A percentile compares a stretch with the other conserved stretches of the same genome.
Evolutionary conservation across 2,113 vertebrate genomes (phyloP).

Genomic region (Genyomyrus donnyi): DNA sequence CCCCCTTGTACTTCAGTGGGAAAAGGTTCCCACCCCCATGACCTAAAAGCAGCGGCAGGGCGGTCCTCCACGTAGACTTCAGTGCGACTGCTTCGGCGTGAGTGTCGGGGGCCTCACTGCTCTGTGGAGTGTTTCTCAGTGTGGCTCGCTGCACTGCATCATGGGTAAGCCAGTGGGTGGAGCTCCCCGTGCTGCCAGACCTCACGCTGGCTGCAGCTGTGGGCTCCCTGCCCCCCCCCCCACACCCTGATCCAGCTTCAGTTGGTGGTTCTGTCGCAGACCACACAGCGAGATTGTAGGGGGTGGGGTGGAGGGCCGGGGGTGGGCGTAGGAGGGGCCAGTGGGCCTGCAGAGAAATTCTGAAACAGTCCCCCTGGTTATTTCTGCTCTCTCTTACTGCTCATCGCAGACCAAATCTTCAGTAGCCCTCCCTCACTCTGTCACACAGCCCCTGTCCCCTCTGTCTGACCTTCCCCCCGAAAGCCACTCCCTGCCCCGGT

Average conservation of each 20-base stretch:
- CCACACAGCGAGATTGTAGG: constrained; percentile 45
- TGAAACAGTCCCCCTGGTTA: constrained; percentile 32
- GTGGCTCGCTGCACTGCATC: background rate
- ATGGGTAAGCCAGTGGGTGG: background rate
- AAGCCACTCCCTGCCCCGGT: background rate
- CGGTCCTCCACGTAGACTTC: background rate
- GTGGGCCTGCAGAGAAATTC: constrained; percentile 15
- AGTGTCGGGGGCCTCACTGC: background rate
- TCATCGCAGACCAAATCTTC: constrained; percentile 11
- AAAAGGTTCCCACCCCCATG: background rate
- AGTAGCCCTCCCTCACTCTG: background rate
- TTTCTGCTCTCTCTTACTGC: constrained; percentile 37
- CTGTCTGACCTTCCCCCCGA: background rate
- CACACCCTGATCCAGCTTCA: constrained; percentile 20
- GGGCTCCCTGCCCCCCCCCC: background rate
- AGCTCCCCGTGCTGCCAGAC: constrained; percentile 16
- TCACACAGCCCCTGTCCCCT: background rate
- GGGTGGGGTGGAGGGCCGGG: constrained; percentile 23
- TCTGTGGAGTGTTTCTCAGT: background rate
- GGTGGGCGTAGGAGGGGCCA: background rate
- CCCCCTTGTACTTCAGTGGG: background rate
- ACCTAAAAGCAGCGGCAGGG: background rate
- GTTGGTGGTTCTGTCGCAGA: constrained; percentile 38
- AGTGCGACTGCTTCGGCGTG: background rate
- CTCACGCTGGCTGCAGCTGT: constrained; percentile 32